phyloP scores from a whole-genome alignment of 2,888 invertebrate species.

The Eulithis prunata region DNA sequence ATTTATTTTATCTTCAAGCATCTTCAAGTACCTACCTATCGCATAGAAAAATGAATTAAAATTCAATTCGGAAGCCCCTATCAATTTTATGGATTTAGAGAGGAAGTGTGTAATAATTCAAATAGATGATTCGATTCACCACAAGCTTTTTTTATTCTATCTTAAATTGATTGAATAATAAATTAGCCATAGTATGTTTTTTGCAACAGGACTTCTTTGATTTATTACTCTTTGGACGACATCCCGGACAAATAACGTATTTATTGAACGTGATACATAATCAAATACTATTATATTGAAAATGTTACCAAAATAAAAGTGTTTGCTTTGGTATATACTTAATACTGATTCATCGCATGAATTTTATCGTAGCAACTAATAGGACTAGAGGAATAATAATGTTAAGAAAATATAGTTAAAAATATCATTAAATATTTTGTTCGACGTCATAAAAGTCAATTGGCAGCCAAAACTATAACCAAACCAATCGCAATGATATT shows the following conservation, averaged over 20 bases:
- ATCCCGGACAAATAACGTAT: background rate
- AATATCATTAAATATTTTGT: too few species aligned
- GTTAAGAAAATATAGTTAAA: too few species aligned
- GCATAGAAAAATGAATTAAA: conserved; percentile 41
- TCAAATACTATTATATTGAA: too few species aligned
- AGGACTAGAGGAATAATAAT: too few species aligned
- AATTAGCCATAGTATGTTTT: conserved; percentile 2
- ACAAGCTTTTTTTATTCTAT: conserved; percentile 27
- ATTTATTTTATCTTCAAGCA: conserved; percentile 39
- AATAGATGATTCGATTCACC: conserved; percentile 34
- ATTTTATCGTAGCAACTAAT: too few species aligned
- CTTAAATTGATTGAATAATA: conserved; percentile 22
- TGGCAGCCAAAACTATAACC: too few species aligned
- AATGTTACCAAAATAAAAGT: too few species aligned
- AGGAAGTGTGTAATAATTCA: conserved; percentile 41
- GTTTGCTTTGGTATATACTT: too few species aligned
- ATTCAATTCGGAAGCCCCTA: conserved; percentile 46
- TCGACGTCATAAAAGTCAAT: too few species aligned
- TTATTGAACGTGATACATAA: too few species aligned
- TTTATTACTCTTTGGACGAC: background rate
- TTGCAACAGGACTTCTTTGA: conserved; percentile 5
- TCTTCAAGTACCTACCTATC: conserved; percentile 24
- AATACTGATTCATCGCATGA: too few species aligned
- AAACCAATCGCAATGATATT: too few species aligned
- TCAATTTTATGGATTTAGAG: conserved; percentile 43